Evolutionary conservation across 2,113 vertebrate genomes (phyloP).

Genomic region (Sapajus apella): DNA sequence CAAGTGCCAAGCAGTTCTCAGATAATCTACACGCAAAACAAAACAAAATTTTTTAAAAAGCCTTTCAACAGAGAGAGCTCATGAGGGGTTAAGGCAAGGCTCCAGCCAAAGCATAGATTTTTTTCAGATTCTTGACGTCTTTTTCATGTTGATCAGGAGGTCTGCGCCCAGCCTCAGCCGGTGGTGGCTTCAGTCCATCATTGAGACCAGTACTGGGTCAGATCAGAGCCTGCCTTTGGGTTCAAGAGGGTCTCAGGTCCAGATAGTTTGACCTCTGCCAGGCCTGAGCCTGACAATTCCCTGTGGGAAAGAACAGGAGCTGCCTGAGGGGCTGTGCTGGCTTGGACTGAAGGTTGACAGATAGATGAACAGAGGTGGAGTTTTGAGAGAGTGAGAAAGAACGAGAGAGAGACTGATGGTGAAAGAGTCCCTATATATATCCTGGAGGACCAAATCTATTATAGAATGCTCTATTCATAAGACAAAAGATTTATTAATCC

Average conservation of each 20-base stretch:
- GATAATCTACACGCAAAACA: conserved; percentile 79
- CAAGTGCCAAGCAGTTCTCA: conserved; percentile 84
- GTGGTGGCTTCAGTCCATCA: conserved; percentile 14
- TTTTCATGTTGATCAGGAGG: conserved; percentile 63
- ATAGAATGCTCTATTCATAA: background rate
- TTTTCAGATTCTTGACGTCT: conserved; percentile 59
- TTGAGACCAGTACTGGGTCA: background rate
- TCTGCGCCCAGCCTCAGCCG: conserved; percentile 4
- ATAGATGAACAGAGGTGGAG: background rate
- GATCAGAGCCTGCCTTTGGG: background rate
- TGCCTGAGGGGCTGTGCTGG: background rate
- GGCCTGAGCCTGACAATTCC: background rate
- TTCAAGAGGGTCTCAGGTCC: background rate
- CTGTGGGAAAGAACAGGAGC: accelerated
- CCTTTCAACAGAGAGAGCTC: conserved; percentile 77
- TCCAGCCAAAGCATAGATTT: conserved; percentile 71
- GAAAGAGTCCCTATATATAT: background rate
- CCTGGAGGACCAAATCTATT: background rate
- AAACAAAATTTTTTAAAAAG: background rate
- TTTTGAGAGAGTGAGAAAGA: background rate
- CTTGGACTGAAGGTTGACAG: background rate
- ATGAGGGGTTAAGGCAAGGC: conserved; percentile 68
- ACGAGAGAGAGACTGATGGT: background rate
- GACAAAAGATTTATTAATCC: background rate
- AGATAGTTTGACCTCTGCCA: background rate